Base-by-base conservation (phyloP, 2,113 vertebrate species). In the Bambusicola thoracicus region DNA sequence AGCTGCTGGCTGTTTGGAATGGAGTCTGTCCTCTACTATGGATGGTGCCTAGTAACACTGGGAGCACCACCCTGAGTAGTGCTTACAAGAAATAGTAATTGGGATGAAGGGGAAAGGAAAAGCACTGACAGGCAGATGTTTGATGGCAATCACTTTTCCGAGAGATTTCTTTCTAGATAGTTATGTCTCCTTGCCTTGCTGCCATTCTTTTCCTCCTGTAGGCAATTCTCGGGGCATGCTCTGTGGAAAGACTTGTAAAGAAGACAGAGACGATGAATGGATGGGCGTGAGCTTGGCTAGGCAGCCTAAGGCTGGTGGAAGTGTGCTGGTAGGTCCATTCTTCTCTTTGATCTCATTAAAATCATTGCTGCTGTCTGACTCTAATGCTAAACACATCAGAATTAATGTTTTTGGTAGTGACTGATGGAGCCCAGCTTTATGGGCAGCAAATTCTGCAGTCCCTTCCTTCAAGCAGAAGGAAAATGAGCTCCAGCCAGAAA, bases 241-340 rank as follows among this genome's bases (percentile, higher is more conserved):
- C 19, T 99, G 99, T 76, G 99, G 99, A 70, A 99, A 99, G 98
- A 99, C 99, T 6, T 99, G 99, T 94, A 98, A 97, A 94, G 99
- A 98, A 80, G 98, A 99, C 96, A 96, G 99, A 77, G 98, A 99
- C 29, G 97, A 99, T 10, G 99, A 99, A 97, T 99, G 99, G 99
- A 99, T 99, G 99, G 99, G 99, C 2, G 99, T 99, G 93, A 99
- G 98, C 93, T 96, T 99, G 95, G 98, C 99, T 49, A 98, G 99
- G 51, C 99, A 99, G 98, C 97, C 99, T 29, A 98, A 90, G 89
- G 96, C 97, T 56, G 97, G 98, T 24, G 99, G 99, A 93, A 98
- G 97, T 29, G 97, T 99, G 87, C 95, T 99, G 98, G 99, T 99
- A 98, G 98, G 99, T 95, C 48, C 8, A 1, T 40, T 32, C 65